A percentile compares a stretch with the other conserved stretches of the same genome.
phyloP scores from a whole-genome alignment of 2,113 vertebrate species.

The Crotophaga sulcirostris region DNA sequence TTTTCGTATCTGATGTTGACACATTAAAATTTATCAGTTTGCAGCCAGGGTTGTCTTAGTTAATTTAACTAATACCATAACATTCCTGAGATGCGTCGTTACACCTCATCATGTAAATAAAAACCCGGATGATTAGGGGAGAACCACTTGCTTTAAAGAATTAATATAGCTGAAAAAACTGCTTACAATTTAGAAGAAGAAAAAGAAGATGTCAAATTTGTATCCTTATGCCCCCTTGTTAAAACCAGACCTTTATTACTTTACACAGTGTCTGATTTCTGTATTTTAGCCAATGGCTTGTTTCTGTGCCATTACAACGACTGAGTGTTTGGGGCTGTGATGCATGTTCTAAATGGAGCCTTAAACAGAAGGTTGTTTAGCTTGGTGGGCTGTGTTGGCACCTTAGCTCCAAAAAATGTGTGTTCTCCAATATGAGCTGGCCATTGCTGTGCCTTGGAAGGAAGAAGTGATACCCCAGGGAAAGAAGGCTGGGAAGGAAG shows the following conservation, averaged over 20 bases:
- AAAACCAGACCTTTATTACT: neutral
- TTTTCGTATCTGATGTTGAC: slow-evolving; percentile 48
- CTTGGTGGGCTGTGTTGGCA: neutral
- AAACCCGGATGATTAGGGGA: slow-evolving; percentile 46
- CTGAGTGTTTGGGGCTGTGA: rapidly evolving
- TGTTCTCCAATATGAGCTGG: neutral
- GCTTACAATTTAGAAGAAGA: slow-evolving; percentile 20
- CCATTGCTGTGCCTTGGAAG: neutral
- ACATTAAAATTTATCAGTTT: slow-evolving; percentile 64
- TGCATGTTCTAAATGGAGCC: neutral
- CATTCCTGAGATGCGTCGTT: slow-evolving; percentile 57
- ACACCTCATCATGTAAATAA: slow-evolving; percentile 60
- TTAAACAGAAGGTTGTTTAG: neutral
- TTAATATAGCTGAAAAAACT: slow-evolving; percentile 24
- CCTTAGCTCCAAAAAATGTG: neutral
- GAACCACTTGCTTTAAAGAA: neutral
- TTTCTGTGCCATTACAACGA: neutral
- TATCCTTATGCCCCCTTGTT: neutral
- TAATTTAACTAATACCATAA: slow-evolving; percentile 61
- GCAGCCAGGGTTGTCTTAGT: slow-evolving; percentile 58
- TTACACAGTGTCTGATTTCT: neutral
- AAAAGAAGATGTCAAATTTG: neutral
- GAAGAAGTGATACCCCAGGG: neutral
- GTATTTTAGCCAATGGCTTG: neutral
- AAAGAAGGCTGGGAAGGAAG: neutral